Percentiles rank a stretch among this genome's conserved stretches.
Conservation (phyloP, 2,888 invertebrate genomes). For the Nomada lathburiana region DNA sequence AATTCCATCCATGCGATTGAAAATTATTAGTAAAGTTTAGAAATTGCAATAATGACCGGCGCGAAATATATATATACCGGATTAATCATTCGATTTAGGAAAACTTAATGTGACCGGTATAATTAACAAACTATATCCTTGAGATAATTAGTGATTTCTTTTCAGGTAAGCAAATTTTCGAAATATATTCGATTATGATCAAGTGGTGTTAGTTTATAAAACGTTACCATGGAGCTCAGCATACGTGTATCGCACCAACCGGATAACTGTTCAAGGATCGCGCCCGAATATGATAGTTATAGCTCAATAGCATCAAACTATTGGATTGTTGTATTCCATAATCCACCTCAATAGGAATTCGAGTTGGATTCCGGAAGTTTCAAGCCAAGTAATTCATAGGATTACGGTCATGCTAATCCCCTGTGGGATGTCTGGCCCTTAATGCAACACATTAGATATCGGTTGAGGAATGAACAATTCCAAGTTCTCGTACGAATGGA, state of each 20-base stretch:
- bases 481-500: neutral
- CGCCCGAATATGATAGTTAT: neutral
- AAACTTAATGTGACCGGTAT: too few species aligned
- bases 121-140: too few species aligned
- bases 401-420: constrained; percentile 45
- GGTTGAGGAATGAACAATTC: constrained; percentile 18
- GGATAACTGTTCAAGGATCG: neutral
- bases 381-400: constrained; percentile 45
- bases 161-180: too few species aligned
- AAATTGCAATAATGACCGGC: too few species aligned
- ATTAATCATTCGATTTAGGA: too few species aligned
- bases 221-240: neutral
- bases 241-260: neutral
- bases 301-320: constrained; percentile 10
- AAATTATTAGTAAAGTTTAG: too few species aligned
- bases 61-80: too few species aligned
- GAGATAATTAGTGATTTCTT: too few species aligned
- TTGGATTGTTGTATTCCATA: constrained; percentile 37
- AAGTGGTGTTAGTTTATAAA: too few species aligned
- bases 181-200: too few species aligned
- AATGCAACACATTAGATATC: constrained; percentile 22
- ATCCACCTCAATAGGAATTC: constrained; percentile 36
- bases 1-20: too few species aligned
- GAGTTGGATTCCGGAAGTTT: constrained; percentile 50
- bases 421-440: constrained; percentile 17